Evolutionary conservation across 2,888 invertebrate genomes (phyloP), one percentile per base, ranked within the genome.

Genomic region (Zhuqinia jingwanae): DNA sequence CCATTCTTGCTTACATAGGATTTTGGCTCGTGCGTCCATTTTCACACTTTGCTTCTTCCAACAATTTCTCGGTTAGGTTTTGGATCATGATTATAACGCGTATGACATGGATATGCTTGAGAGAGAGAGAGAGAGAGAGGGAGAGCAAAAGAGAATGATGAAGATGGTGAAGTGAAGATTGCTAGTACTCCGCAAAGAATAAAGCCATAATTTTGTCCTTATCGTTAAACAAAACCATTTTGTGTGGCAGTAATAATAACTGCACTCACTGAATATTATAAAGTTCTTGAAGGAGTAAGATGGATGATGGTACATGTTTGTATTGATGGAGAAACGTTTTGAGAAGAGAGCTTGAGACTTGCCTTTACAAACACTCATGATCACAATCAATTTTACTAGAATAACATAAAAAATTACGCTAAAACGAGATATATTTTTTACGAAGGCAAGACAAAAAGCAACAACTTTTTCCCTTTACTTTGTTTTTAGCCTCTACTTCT

Each of bases 51-150:
- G 30, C n/a, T 36, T 36, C 25, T 73, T n/a, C 27, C 30, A 73
- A 25, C 25, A 50, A 27, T 70, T 70, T 45, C 70, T 45, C 45
- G 22, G 27, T 50, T 25, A 73, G 0, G 15, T 73, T 73, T 73
- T 73, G 73, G 73, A 73, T 27, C 73, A 73, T 73, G 73, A 73
- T 27, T 50, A 73, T 73, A 73, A 73, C 47, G 22, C 73, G 27
- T 73, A 73, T 50, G 73, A 27, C 36, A 36, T 30, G 30, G 73
- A 22, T 36, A 63, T 63, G 36, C 36, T 68, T 42, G 68, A 3
- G 42, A n/a, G n/a, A n/a, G n/a, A n/a, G n/a, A n/a, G n/a, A n/a
- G n/a, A n/a, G n/a, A n/a, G n/a, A n/a, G n/a, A n/a, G n/a, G n/a
- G n/a, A n/a, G n/a, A n/a, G n/a, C n/a, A n/a, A n/a, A 1, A 15